phyloP scores from a whole-genome alignment of 2,888 invertebrate genomes.

The Ctena decussata region DNA sequence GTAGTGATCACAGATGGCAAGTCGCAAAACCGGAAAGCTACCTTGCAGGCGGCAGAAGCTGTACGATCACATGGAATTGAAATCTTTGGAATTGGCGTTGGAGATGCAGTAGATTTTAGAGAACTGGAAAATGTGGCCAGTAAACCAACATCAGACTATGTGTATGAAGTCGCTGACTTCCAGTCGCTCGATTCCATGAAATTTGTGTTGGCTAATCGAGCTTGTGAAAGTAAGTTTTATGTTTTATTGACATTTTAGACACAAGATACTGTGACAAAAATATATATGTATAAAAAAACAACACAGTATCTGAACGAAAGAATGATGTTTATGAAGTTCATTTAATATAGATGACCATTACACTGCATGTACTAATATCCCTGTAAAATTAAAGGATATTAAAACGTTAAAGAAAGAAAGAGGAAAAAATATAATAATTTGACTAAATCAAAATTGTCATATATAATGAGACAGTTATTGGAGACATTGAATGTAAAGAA shows the following conservation, averaged over 20 bases:
- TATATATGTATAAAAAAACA: too few species aligned
- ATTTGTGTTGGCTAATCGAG: constrained; percentile 50
- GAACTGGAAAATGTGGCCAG: constrained; percentile 57
- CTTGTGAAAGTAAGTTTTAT: constrained; percentile 55
- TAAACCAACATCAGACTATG: constrained; percentile 45
- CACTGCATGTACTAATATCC: too few species aligned
- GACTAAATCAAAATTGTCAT: too few species aligned
- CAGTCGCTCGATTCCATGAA: constrained; percentile 50
- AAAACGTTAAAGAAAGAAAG: too few species aligned
- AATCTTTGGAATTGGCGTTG: constrained; percentile 73
- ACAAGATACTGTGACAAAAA: too few species aligned
- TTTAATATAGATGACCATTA: too few species aligned
- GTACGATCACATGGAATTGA: constrained; percentile 58
- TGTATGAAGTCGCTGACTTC: constrained; percentile 55
- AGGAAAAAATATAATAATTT: too few species aligned
- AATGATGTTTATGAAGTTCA: too few species aligned
- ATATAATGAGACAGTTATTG: too few species aligned
- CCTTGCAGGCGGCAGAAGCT: constrained; percentile 52
- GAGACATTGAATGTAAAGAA: too few species aligned
- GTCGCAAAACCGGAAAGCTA: constrained; percentile 60
- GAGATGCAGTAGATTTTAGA: constrained; percentile 51
- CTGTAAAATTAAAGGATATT: too few species aligned
- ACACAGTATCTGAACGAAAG: background rate
- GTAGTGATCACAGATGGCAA: constrained; percentile 72
- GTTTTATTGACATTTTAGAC: too few species aligned